Evolutionary conservation across 2,113 vertebrate species (phyloP).

Genomic region (Capreolus pygargus): DNA sequence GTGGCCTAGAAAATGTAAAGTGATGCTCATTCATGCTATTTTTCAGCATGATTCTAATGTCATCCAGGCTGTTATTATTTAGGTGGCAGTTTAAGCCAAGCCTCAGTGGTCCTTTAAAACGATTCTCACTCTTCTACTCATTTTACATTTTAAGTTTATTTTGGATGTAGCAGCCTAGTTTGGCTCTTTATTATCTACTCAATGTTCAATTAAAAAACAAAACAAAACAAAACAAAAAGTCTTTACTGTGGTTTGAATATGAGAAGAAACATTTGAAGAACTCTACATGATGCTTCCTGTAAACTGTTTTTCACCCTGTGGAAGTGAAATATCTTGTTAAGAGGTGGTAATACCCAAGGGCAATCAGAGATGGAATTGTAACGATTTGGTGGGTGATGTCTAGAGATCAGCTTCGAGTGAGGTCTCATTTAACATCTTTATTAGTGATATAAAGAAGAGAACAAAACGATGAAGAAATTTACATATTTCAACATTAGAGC

Average conservation of each 20-base stretch:
- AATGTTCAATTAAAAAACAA: neutral
- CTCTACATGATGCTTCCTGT: neutral
- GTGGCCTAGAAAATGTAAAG: neutral
- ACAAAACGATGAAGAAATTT: neutral
- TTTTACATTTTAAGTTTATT: neutral
- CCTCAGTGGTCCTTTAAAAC: neutral
- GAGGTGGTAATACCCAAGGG: conserved; percentile 66
- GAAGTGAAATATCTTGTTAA: conserved; percentile 75
- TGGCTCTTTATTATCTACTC: neutral
- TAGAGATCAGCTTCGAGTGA: conserved; percentile 55
- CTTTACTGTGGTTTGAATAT: neutral
- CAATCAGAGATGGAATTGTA: conserved; percentile 71
- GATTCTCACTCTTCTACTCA: neutral
- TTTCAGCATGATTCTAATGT: neutral
- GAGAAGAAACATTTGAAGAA: neutral
- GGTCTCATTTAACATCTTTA: conserved; percentile 62
- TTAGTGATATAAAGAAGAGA: conserved; percentile 25
- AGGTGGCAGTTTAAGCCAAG: neutral
- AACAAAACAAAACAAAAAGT: neutral
- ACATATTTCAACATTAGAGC: neutral
- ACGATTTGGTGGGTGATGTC: conserved; percentile 62
- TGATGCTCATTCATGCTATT: neutral
- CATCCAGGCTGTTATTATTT: neutral
- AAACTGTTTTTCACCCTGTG: conserved; percentile 41
- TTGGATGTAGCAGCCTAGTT: neutral